Evolutionary conservation across 2,888 invertebrate species (phyloP).

Genomic region (Marasmarcha lunaedactyla): DNA sequence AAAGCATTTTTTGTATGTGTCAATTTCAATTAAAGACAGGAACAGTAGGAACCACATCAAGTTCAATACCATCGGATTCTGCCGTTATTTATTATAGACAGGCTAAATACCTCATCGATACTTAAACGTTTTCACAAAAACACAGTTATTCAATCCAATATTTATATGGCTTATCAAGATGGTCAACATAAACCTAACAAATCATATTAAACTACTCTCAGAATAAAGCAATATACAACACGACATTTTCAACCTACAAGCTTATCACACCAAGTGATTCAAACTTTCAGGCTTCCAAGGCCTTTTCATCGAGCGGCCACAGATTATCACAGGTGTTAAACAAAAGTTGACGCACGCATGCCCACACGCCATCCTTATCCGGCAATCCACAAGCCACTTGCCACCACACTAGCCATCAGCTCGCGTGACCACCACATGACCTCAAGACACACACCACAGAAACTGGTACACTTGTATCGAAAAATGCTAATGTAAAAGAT

Average conservation of each 20-base stretch:
- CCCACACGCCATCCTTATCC: conserved; percentile 7
- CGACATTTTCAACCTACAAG: no score
- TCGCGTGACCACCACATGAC: conserved; percentile 39
- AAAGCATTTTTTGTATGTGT: no score
- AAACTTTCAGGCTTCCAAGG: neutral
- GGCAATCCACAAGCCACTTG: neutral
- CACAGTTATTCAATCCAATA: no score
- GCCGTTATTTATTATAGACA: no score
- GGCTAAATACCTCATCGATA: no score
- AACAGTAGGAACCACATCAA: no score
- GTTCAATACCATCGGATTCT: no score
- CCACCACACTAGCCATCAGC: neutral
- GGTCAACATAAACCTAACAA: no score
- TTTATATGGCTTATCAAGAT: no score
- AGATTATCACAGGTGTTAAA: neutral
- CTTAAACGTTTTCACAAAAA: no score
- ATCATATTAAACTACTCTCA: neutral
- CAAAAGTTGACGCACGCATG: conserved; percentile 6
- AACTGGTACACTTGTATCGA: conserved; percentile 30
- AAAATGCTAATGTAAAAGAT: conserved; percentile 61
- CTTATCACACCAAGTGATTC: neutral
- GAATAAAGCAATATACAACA: no score
- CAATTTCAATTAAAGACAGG: no score
- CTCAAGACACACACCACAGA: conserved; percentile 46
- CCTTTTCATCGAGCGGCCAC: neutral